phyloP scores from a whole-genome alignment of 2,888 invertebrate genomes.

The Platycheirus albimanus region DNA sequence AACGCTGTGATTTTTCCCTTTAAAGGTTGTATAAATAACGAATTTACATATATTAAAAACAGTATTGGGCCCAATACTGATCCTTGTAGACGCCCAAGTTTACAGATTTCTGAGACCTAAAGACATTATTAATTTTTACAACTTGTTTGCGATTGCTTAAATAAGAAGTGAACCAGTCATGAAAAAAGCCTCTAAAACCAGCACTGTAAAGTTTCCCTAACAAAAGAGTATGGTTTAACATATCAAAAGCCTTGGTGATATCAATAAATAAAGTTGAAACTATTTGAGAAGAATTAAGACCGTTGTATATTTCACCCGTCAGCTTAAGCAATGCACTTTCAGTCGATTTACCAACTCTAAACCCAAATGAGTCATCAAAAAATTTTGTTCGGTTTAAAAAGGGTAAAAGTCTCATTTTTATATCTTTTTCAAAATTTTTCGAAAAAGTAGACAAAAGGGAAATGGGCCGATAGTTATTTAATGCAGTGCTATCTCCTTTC shows the following conservation, averaged over 20 bases:
- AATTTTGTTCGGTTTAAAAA: too few relatives aligned
- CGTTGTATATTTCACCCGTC: slow-evolving; percentile 25
- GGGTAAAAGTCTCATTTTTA: too few relatives aligned
- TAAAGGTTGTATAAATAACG: slow-evolving; percentile 6
- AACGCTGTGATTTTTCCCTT: slow-evolving; percentile 44
- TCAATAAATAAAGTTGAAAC: neutral
- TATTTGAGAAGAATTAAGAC: slow-evolving; percentile 20
- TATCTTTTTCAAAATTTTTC: too few relatives aligned
- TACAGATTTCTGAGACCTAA: too few relatives aligned
- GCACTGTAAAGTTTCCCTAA: slow-evolving; percentile 23
- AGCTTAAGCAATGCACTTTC: slow-evolving; percentile 40
- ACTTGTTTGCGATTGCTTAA: neutral
- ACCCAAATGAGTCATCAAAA: too few relatives aligned
- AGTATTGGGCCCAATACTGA: too few relatives aligned
- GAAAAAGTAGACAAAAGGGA: too few relatives aligned
- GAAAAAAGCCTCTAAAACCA: slow-evolving; percentile 28
- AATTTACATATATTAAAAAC: neutral
- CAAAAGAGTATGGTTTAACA: neutral
- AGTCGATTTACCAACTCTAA: slow-evolving; percentile 25
- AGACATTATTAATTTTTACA: too few relatives aligned
- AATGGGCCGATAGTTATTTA: too few relatives aligned
- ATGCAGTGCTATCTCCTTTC: too few relatives aligned
- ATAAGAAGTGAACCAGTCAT: slow-evolving; percentile 32
- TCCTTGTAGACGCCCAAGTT: too few relatives aligned
- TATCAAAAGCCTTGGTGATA: too few relatives aligned